Base-by-base conservation (phyloP, 1,140 invertebrate species). In the Eurosta solidaginis region DNA sequence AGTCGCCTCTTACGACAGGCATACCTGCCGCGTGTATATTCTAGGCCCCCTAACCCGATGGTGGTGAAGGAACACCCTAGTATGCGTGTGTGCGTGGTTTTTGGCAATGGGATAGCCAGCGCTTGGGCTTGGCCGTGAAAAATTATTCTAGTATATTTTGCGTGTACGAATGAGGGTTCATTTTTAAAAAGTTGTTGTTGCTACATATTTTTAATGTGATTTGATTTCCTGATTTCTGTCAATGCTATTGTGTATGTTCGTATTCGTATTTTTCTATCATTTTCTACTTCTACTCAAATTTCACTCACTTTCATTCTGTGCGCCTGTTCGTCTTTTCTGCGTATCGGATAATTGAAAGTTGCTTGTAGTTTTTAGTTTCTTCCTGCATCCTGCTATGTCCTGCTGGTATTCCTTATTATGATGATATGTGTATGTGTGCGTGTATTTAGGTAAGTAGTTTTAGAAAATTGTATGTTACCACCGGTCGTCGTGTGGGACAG, bases 291-390 rank as follows among this genome's bases (percentile, higher is more conserved):
- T 68, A 36, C 33, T 20, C n/a, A 27, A 12, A 12, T 59, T 36
- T 59, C 29, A n/a, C n/a, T 27, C n/a, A n/a, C 33, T 40, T 20
- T 6, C 17, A 36, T 22, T 7, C 59, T 68, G 59, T 68, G 59
- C 59, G 33, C 59, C 59, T 68, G 59, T 68, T 68, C 59, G 33
- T 22, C 29, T 20, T 4, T 68, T 68, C 59, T 68, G 33, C 33
- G 59, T 68, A 68, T 68, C 29, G 59, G 59, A 68, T 40, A 68
- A 17, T 68, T 20, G 33, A 68, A 68, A 68, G 36, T 29, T 68
- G 59, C 29, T 14, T 68, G 6, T 36, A 22, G 59, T 10, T 68
- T 12, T 1, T 17, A 17, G 12, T 22, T 27, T 29, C n/a, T 54
- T n/a, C n/a, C n/a, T n/a, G n/a, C n/a, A 0, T 2, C 1, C 27